phyloP scores from a whole-genome alignment of 2,888 invertebrate species.

The Helleia helle region DNA sequence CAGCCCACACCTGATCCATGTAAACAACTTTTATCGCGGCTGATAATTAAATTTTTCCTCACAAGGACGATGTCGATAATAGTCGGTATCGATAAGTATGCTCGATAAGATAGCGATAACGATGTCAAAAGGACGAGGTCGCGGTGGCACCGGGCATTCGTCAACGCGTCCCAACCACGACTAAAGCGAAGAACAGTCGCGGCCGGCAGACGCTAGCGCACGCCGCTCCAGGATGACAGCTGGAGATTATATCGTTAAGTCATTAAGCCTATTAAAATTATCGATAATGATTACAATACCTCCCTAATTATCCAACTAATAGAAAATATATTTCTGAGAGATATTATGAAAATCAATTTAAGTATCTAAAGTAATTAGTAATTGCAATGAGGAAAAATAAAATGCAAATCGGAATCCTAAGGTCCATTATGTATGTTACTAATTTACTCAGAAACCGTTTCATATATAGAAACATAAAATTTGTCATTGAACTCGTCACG shows the following conservation, averaged over 20 bases:
- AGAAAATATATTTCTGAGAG: no score
- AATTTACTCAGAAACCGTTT: no score
- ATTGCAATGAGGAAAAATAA: no score
- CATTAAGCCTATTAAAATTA: neutral
- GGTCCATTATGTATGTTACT: no score
- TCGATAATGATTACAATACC: no score
- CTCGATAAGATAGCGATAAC: conserved; percentile 43
- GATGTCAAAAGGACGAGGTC: conserved; percentile 55
- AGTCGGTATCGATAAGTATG: conserved; percentile 39
- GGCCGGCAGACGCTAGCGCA: conserved; percentile 48
- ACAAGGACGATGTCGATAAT: conserved; percentile 32
- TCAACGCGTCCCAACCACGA: conserved; percentile 63
- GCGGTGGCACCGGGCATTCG: conserved; percentile 50
- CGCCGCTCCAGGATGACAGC: conserved; percentile 44
- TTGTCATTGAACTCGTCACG: no score
- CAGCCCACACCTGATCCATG: conserved; percentile 48
- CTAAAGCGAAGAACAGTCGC: conserved; percentile 43
- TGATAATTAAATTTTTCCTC: conserved; percentile 12
- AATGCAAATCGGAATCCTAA: no score
- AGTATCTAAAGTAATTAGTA: no score
- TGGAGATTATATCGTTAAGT: conserved; percentile 36
- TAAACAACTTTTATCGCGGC: conserved; percentile 25
- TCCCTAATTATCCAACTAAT: no score
- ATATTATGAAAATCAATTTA: no score
- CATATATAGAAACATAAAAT: no score